Base-by-base conservation (phyloP, 2,113 vertebrate species). In the Cyprinus carpio region DNA sequence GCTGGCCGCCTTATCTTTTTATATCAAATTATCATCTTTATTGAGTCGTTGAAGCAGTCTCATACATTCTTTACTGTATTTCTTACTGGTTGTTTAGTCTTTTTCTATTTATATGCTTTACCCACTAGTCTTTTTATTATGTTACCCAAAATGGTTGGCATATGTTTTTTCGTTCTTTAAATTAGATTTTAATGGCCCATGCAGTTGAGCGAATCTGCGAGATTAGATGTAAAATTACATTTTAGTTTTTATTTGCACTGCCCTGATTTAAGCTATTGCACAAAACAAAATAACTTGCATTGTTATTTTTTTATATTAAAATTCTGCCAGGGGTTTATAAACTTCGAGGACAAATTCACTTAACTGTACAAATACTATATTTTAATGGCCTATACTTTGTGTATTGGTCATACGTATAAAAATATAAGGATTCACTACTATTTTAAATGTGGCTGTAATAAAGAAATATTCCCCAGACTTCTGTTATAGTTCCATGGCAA, bases 11-110 rank as follows among this genome's bases (percentile, higher is more conserved):
- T 37, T 6, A 78, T 31, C 31, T 56, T 56, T 77, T 77, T 34
- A 56, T 56, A 25, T 79, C 20, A 60, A 60, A 60, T 79, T 58
- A 40, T 79, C 58, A 40, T 43, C 12, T 80, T 80, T 37, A 62
- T 4, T 43, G 34, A 80, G 77, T 20, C 15, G 13, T 43, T 40
- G 77, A 37, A 60, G 20, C 18, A 8, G 4, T 79, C 56, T 62
- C 23, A 4, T 6, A 25, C 20, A 43, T 34, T 62, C 31, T 37
- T 43, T 62, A 43, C 37, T 11, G 34, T 27, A 12, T 79, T 64
- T 60, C 31, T n/a, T 40, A 25, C 11, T 40, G 20, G 31, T 23
- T 25, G 23, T 46, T 74, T 40, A 74, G 4, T 78, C 15, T 12
- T 12, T 31, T 56, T 23, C 1, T 34, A n/a, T 69, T 18, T 23